Conservation (phyloP, 1,140 invertebrate species). For the Penaeus indicus region DNA sequence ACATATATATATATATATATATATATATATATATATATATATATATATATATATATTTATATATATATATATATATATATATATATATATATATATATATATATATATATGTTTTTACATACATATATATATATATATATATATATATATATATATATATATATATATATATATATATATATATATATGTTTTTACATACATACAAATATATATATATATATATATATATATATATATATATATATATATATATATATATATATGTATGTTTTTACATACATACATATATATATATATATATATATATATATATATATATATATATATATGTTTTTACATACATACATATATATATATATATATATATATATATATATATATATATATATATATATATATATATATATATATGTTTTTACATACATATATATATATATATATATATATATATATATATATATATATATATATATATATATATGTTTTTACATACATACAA, state of each 20-base stretch:
- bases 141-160: not conserved
- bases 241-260: constrained; percentile 26
- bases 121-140: not conserved
- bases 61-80: constrained; percentile 22
- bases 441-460: not conserved
- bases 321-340: no score
- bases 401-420: not conserved
- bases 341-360: constrained; percentile 26
- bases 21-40: constrained; percentile 2
- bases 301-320: not conserved
- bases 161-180: not conserved
- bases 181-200: not conserved
- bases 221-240: constrained; percentile 13
- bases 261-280: no score
- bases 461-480: constrained; percentile 26
- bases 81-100: constrained; percentile 29
- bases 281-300: constrained; percentile 6
- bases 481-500: no score
- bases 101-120: constrained; percentile 21
- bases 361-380: constrained; percentile 22
- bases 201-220: not conserved
- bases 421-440: not conserved
- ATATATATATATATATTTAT: not conserved
- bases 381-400: constrained; percentile 3
- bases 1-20: constrained; percentile 27